phyloP scores from a whole-genome alignment of 2,797 vertebrate species.

The Aplochiton taeniatus region DNA sequence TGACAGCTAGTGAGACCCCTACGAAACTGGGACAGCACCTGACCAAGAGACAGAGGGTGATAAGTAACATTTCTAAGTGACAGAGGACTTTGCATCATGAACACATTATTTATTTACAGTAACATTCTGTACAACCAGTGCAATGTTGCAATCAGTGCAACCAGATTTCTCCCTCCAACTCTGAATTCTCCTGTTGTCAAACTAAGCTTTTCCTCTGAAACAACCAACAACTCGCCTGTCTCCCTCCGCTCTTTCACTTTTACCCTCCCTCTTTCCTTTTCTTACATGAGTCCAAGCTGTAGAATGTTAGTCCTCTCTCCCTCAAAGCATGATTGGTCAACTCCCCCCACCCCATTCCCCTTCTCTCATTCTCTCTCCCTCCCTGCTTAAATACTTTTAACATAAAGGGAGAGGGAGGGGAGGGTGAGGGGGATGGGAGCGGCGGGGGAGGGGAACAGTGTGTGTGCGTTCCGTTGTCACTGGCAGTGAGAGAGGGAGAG shows the following conservation, averaged over 20 bases:
- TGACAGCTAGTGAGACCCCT: background rate
- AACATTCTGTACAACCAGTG: background rate
- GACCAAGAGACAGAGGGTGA: slow-evolving; percentile 30
- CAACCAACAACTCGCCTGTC: background rate
- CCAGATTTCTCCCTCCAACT: background rate
- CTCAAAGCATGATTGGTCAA: slow-evolving; percentile 67
- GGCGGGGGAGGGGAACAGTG: slow-evolving; percentile 75
- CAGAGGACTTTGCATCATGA: slow-evolving; percentile 13
- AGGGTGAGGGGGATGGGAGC: slow-evolving; percentile 49
- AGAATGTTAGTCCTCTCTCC: slow-evolving; percentile 46
- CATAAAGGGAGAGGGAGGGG: slow-evolving; percentile 70
- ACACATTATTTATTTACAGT: slow-evolving; percentile 14
- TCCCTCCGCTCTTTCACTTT: background rate
- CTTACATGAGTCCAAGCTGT: slow-evolving; percentile 36
- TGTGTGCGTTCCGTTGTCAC: slow-evolving; percentile 76
- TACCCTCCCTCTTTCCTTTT: slow-evolving; percentile 17
- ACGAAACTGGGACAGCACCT: slow-evolving; percentile 42
- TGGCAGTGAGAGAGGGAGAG: slow-evolving; percentile 50
- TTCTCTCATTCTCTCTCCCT: slow-evolving; percentile 53
- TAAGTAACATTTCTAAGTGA: slow-evolving; percentile 20
- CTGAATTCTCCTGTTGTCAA: slow-evolving; percentile 13
- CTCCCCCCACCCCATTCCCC: slow-evolving; percentile 54
- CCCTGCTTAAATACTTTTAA: slow-evolving; percentile 80
- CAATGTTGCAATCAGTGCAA: too few species aligned
- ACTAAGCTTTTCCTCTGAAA: background rate